Evolutionary conservation across 2,888 invertebrate species (phyloP), one percentile per base, ranked within the genome.

Genomic region (Agonopterix arenella): DNA sequence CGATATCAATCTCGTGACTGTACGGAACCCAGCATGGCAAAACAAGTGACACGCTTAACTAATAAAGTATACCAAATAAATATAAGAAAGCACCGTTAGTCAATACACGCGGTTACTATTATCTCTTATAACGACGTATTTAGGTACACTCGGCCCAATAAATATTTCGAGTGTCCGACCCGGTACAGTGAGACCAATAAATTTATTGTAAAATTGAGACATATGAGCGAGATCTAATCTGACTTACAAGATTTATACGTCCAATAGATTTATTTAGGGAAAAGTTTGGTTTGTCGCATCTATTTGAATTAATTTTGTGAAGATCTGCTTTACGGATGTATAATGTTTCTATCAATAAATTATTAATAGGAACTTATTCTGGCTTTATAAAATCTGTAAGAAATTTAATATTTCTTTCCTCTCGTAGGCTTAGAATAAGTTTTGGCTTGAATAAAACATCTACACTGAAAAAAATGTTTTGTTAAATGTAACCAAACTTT

Each of bases 201-300:
- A 86, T 85, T 84, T 78, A 78, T 74, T 73, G 75, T 78, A 80
- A 84, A 83, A 86, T 86, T 86, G 83, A 86, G 85, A 82, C 76
- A 75, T 84, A 84, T 72, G 68, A 70, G 67, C 67, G 68, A 82
- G 86, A 88, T 88, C 85, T 88, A 85, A 88, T 88, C 86, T 82
- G 55, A 48, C 37, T 53, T 53, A 58, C 47, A 62, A 76, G 86
- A 88, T 88, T 86, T 88, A 88, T 83, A 68, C 59, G 52, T 59
- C 59, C 71, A 76, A 76, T 77, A 81, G 84, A 84, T 84, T 84
- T 86, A 83, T 84, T 77, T 76, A 61, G 36, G 46, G 48, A 54
- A 52, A 56, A 62, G 28, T 28, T 28, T 28, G 59, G 55, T 58
- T 62, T 68, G 63, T 62, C 62, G 63, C 28, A 28, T 28, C 28